These are phyloP conservation scores for Pentalonia nigronervosa DNA, from an alignment of 1,140 invertebrate genomes.

Conservation along the genomic window DNA sequence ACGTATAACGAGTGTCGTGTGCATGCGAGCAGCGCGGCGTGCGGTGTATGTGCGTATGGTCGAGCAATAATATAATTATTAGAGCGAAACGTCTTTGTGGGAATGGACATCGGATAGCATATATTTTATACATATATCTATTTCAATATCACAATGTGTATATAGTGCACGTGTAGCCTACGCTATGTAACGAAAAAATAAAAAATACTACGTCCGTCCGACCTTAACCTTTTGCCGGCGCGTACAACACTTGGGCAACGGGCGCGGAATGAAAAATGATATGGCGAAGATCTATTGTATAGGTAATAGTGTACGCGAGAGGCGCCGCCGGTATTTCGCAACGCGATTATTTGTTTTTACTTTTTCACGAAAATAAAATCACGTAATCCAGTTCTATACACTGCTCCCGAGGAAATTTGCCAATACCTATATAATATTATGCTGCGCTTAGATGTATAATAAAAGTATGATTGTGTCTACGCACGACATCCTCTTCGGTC, in stretches of 20 bases:
- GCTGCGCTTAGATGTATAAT: neutral
- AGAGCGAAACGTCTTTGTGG: conserved; percentile 50
- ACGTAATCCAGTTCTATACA: conserved; percentile 7
- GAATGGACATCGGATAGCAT: neutral
- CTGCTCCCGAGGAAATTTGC: neutral
- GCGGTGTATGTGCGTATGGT: neutral
- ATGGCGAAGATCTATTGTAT: neutral
- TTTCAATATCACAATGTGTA: neutral
- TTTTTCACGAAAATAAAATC: neutral
- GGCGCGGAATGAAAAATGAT: conserved; percentile 22
- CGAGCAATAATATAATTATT: conserved; percentile 29
- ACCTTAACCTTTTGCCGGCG: conserved; percentile 46
- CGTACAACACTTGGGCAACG: neutral
- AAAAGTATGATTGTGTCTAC: neutral
- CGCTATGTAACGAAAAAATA: neutral
- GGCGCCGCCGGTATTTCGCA: neutral
- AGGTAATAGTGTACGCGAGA: neutral
- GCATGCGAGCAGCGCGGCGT: neutral
- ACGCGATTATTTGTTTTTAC: conserved; percentile 26
- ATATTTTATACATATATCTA: neutral
- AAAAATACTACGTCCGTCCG: neutral
- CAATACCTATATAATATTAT: neutral
- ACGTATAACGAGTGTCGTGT: conserved; percentile 30
- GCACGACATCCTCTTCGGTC: conserved; percentile 35
- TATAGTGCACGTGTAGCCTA: neutral